phyloP scores from a whole-genome alignment of 1,140 invertebrate species.

The Zaprionus tsacasi region DNA sequence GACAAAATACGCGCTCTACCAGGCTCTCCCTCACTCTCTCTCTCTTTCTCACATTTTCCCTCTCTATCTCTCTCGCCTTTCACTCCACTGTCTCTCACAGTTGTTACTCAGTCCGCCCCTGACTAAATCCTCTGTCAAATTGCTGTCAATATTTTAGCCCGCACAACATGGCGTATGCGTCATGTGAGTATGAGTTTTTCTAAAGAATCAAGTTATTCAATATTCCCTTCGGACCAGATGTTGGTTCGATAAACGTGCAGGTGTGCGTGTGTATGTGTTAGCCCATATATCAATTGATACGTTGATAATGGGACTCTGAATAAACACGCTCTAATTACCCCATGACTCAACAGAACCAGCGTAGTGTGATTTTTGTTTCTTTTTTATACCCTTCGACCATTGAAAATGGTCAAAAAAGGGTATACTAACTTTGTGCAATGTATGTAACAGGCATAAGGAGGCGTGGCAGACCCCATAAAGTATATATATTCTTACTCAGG shows the following conservation, averaged over 20 bases:
- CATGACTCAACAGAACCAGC: constrained; percentile 20
- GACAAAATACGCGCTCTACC: constrained; percentile 50
- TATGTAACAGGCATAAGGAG: too few species aligned
- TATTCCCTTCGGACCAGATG: background rate
- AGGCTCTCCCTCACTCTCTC: background rate
- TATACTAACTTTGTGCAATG: too few species aligned
- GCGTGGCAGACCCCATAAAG: too few species aligned
- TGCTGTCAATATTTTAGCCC: constrained; percentile 47
- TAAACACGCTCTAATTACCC: constrained; percentile 33
- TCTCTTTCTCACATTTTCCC: background rate
- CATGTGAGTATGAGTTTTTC: constrained; percentile 17
- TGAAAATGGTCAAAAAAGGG: too few species aligned
- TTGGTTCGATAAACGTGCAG: background rate
- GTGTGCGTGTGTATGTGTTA: background rate
- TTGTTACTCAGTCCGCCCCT: constrained; percentile 10
- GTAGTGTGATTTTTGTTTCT: background rate
- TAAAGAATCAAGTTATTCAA: constrained; percentile 15
- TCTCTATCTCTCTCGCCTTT: background rate
- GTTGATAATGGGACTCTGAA: constrained; percentile 28
- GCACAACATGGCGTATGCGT: constrained; percentile 56
- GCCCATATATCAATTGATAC: constrained; percentile 29
- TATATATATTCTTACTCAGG: too few species aligned
- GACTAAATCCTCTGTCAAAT: constrained; percentile 52
- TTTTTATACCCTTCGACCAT: too few species aligned
- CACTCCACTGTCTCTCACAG: background rate